Evolutionary conservation across 2,113 vertebrate genomes (phyloP).

Genomic region (Peromyscus leucopus): DNA sequence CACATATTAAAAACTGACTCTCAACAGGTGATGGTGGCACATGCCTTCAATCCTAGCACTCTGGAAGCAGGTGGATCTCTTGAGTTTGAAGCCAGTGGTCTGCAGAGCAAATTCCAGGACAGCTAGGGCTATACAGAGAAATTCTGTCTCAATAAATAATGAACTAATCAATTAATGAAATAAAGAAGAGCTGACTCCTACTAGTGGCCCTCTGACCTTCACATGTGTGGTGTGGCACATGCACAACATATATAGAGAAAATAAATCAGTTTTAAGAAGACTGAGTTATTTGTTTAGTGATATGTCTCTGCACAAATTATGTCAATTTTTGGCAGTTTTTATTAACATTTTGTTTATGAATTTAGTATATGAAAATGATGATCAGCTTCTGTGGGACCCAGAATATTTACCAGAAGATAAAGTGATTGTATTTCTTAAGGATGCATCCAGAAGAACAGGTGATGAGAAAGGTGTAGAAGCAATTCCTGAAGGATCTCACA

Average conservation of each 20-base stretch:
- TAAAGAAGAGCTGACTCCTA: neutral
- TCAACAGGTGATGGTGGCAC: neutral
- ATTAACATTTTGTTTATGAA: constrained; percentile 32
- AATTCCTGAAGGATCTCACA: constrained; percentile 96
- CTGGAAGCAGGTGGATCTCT: too few species aligned
- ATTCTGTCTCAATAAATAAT: neutral
- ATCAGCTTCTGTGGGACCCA: constrained; percentile 98
- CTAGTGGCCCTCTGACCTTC: neutral
- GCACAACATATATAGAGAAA: neutral
- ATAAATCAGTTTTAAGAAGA: neutral
- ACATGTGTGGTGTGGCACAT: too few species aligned
- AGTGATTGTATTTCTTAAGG: constrained; percentile 95
- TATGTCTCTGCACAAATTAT: neutral
- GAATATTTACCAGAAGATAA: constrained; percentile 94
- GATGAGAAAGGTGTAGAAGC: constrained; percentile 96
- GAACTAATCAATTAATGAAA: neutral
- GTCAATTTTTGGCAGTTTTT: constrained; percentile 1
- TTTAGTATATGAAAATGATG: constrained; percentile 97
- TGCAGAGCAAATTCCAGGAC: neutral
- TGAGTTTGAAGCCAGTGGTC: neutral
- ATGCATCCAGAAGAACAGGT: constrained; percentile 94
- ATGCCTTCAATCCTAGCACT: neutral
- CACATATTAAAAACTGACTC: neutral
- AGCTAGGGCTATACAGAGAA: neutral
- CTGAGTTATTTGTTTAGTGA: constrained; percentile 5